Base-by-base conservation (phyloP, 2,888 invertebrate species). In the Melieria crassipennis region DNA sequence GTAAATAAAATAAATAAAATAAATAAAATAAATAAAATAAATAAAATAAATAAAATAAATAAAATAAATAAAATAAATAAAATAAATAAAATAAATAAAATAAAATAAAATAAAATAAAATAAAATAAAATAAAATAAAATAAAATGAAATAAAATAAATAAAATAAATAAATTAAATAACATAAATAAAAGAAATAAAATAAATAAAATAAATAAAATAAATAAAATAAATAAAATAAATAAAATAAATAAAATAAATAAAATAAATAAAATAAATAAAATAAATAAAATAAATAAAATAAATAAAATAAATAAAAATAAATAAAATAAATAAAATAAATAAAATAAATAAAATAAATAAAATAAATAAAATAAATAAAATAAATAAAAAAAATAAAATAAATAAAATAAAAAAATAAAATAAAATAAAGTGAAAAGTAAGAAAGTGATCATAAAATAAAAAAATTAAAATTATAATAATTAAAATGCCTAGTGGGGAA, bases 91-190 rank as follows among this genome's bases (percentile, higher is more conserved):
- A 42, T 52, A 46, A 30, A 30, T 42, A 43, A 45, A 45, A 45
- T 42, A 30, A 42, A 13, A 30, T 7, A 50, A 68, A 9, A 61
- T 48, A 11, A 48, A 50, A 50, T 4, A 43, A 68, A 43, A 61
- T 30, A 30, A 3, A 30, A 30, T 30, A 30, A 30, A 16, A 48
- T 11, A 60, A 50, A n/a, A 11, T 4, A 43, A 61, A 68, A 45
- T 11, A 30, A 58, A 67, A 58, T 58, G 30, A 46, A 58, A 67
- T 13, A 11, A 67, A 60, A 50, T 43, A 62, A 50, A 68, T 61
- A 42, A 61, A 52, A 60, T 52, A 30, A 50, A 48, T 56, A 50
- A 13, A 48, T 52, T 48, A 47, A 46, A 13, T 48, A 48, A 30
- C 55, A 60, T 11, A 30, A 42, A 52, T 16, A 30, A 42, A 11